phyloP scores from a whole-genome alignment of 2,113 vertebrate species.

The Montifringilla adamsi region DNA sequence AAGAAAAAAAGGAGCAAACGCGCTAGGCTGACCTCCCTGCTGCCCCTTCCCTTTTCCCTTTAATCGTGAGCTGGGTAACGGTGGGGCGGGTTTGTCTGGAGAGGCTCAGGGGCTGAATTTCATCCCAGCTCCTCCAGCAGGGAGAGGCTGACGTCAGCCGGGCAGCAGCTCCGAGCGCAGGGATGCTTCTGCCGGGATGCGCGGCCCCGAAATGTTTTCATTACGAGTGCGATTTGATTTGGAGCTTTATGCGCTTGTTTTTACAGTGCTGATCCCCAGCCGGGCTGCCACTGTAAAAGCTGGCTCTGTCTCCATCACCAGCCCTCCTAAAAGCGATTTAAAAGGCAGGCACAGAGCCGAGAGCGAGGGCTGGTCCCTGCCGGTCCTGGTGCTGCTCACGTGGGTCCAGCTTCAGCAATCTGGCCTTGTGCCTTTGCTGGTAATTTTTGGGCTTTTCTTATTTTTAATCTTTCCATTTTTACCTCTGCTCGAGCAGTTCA shows the following conservation, averaged over 20 bases:
- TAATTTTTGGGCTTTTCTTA: not conserved
- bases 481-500: not conserved
- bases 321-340: not conserved
- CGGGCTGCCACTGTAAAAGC: not conserved
- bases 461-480: slow-evolving; percentile 31
- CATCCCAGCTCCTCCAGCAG: not conserved
- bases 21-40: not conserved
- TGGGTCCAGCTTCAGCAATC: not conserved
- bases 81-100: not conserved
- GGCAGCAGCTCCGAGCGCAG: not conserved
- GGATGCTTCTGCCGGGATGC: not conserved
- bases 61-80: not conserved
- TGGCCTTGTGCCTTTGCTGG: not conserved
- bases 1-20: not conserved
- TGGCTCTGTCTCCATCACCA: not conserved
- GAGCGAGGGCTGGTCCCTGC: not conserved
- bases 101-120: not conserved
- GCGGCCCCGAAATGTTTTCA: not conserved
- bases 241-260: not conserved
- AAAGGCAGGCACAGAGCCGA: not conserved
- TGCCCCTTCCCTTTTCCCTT: not conserved
- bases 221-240: not conserved
- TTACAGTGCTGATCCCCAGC: not conserved
- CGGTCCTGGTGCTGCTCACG: not conserved
- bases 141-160: slow-evolving; percentile 19